Evolutionary conservation across 2,888 invertebrate species (phyloP), one percentile per base, ranked within the genome.

Genomic region (Oscheius sp.): DNA sequence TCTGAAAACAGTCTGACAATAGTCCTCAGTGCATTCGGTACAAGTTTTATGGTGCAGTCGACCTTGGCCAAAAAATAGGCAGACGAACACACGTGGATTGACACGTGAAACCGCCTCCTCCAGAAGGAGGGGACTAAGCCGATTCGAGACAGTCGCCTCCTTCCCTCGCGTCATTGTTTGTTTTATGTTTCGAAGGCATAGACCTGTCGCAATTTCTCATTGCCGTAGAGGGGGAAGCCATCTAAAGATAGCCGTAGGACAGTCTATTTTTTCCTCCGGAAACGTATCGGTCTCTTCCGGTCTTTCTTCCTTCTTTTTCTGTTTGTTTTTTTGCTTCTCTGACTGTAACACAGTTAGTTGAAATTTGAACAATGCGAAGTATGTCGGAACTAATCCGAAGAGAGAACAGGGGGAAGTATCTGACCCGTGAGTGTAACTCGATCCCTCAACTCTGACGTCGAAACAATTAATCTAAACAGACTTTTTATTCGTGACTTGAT

Each of bases 261-360:
- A 30, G 50, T 20, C 32, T 54, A 54, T 54, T 54, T 54, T 54
- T 54, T n/a, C 5, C n/a, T 20, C 54, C 54, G 54, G 54, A 54
- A 54, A 33, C 32, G 17, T 54, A 54, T 54, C 54, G 2, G 14
- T 30, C 30, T 24, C 33, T 54, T 33, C 54, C 54, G 54, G 54
- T 54, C 17, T 51, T 20, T 26, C 30, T 54, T 33, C 33, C 33
- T 33, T 51, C 33, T 20, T 54, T 1, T 17, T 33, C 33, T 51
- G 30, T 12, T 51, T 33, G 20, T 33, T 6, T 24, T 33, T 17
- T 33, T 51, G 9, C 12, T 33, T 33, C 36, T 32, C 20, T 51
- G 36, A 36, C 36, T 41, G 41, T 41, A 24, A 24, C 20, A 47
- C 47, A 47, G 47, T 47, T 47, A 12, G 47, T 47, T 24, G 24